Base-by-base conservation (phyloP, 2,888 invertebrate genomes). In the Eupithecia centaureata region DNA sequence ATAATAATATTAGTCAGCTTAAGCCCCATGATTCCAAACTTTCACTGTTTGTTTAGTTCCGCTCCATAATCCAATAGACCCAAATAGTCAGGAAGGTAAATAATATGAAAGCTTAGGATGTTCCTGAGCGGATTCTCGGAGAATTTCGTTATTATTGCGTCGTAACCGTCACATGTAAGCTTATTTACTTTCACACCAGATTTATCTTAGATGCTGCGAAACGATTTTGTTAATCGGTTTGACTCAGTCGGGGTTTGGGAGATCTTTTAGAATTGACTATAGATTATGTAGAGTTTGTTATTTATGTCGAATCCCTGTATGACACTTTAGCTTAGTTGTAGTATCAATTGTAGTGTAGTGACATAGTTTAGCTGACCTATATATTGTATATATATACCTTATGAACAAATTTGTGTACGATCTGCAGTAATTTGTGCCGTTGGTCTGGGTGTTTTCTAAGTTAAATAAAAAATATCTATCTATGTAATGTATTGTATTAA, bases 141-240 rank as follows among this genome's bases (percentile, higher is more conserved):
- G 25, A 54, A 33, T 61, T 28, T 47, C 22, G 32, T 54, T 65
- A 61, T 61, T 56, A 63, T 51, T 58, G 57, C 61, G 47, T 58
- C 56, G 27, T 66, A 62, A 52, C 54, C 42, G 60, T 60, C 60
- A n/a, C n/a, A 13, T 58, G 56, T 63, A 63, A 61, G 56, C 56
- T 63, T 67, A 69, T 68, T 64, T 64, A 61, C 65, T 65, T 65
- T 65, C 62, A 56, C 65, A 54, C 68, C 22, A 54, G 70, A 70
- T 72, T 67, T 68, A 65, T 68, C 51, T 64, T 38, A 68, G 66
- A 63, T 58, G 61, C 61, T 56, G 63, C 69, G 64, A 56, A 69
- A 57, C 42, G 56, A 65, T 72, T 69, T 70, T 47, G 47, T 70
- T 62, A 65, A 67, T 54, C 63, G 67, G 61, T 58, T 65, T 56